Evolutionary conservation across 2,797 vertebrate genomes (phyloP), one percentile per base, ranked within the genome.

Genomic region (Ciconia nigra): DNA sequence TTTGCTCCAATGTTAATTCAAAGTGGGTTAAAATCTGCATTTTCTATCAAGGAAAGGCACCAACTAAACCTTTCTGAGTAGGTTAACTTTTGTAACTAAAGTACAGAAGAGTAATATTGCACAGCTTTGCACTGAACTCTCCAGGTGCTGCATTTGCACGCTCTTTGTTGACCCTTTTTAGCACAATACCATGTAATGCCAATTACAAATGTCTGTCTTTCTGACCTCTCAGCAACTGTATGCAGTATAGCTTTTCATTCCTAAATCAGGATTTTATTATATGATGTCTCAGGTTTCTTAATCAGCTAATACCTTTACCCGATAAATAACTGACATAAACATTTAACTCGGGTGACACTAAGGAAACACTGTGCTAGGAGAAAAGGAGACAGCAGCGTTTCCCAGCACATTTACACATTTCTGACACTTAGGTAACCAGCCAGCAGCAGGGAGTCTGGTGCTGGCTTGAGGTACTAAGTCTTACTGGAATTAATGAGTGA

Each of bases 81-180:
- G 26, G 28, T 39, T 87, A 55, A 18, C 20, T 71, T 92, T 83
- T 74, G 21, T 39, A 59, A 67, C 9, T 5, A 8, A 58, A 52
- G n/a, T 66, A 78, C 14, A 15, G 39, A 73, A 73, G 15, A 20
- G 42, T 33, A 31, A 5, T 7, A 18, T 37, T 52, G 59, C 13
- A 44, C 4, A 59, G 37, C 22, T 87, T 59, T 54, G 54, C 54
- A 28, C 17, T 31, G 25, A 87, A 28, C 13, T 44, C 55, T 46
- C 29, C 21, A 46, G 31, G 35, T 70, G 49, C 25, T 74, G 29
- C 11, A 42, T 28, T 39, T 82, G 25, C 57, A 63, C 0, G 0
- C 11, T 52, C n/a, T 59, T 83, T 15, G 5, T 52, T 57, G 31
- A 29, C 31, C 9, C 6, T 58, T 92, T 86, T 76, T 42, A 82